A percentile compares a stretch with the other conserved stretches of the same genome.
These are phyloP conservation scores for Aphelocoma californica DNA, from an alignment of 2,797 vertebrate species.

Conservation along the genomic window DNA sequence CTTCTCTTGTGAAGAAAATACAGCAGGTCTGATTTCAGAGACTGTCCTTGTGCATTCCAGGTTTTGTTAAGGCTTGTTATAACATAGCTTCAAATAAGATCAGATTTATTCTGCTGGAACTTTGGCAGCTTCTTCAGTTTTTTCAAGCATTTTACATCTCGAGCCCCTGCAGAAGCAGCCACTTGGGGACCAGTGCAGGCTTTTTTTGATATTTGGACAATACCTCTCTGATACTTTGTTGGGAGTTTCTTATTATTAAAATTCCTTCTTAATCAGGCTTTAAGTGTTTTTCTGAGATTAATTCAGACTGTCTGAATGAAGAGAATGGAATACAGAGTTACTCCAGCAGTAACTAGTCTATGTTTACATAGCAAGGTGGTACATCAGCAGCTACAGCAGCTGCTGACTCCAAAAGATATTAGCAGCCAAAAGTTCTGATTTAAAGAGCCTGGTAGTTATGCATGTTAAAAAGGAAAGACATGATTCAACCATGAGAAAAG, in stretches of 20 bases:
- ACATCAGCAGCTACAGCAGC: not conserved
- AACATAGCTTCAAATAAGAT: not conserved
- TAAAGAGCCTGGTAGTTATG: not conserved
- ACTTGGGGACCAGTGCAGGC: not conserved
- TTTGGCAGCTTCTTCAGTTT: not conserved
- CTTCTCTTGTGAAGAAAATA: not conserved
- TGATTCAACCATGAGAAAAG: not conserved
- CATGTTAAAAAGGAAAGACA: not conserved
- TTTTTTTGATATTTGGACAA: not conserved
- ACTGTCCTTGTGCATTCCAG: not conserved
- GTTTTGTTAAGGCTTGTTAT: not conserved
- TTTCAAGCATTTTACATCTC: not conserved
- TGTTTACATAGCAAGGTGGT: fast-evolving
- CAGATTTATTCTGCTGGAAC: not conserved
- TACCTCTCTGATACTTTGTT: not conserved
- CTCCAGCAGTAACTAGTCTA: not conserved
- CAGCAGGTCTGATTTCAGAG: not conserved
- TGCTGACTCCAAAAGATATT: not conserved
- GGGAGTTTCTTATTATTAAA: not conserved
- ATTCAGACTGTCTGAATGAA: not conserved
- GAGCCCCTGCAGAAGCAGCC: not conserved
- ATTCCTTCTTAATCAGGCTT: not conserved
- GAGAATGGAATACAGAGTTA: not conserved
- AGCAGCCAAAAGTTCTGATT: not conserved
- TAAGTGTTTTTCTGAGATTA: not conserved